Percentiles rank a stretch among this genome's conserved stretches.
These are phyloP conservation scores for Clivina fossor DNA, from an alignment of 2,888 invertebrate species.

Conservation along the genomic window DNA sequence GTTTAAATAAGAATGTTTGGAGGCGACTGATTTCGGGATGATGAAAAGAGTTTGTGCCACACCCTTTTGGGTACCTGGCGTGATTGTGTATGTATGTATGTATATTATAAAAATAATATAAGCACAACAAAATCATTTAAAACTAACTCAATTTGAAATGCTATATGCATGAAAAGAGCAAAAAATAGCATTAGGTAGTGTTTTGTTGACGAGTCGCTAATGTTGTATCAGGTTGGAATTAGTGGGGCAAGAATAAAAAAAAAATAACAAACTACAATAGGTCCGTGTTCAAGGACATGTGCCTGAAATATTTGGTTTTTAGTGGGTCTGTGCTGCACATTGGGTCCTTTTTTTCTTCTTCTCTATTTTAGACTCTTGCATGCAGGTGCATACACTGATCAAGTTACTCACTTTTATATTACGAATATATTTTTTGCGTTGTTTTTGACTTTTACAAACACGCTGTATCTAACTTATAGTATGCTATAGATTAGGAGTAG, in stretches of 20 bases:
- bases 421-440: slow-evolving; percentile 19
- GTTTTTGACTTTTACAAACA: too few species aligned
- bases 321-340: slow-evolving; percentile 15
- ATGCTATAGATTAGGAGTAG: too few species aligned
- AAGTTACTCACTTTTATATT: too few species aligned
- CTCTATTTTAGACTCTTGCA: slow-evolving; percentile 15
- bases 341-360: slow-evolving; percentile 25
- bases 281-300: slow-evolving; percentile 25
- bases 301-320: slow-evolving; percentile 30
- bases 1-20: too few species aligned
- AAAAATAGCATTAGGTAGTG: background rate
- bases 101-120: background rate
- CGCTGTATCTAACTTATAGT: too few species aligned
- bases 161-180: background rate
- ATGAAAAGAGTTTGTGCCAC: too few species aligned
- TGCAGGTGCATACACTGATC: slow-evolving; percentile 29
- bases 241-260: slow-evolving; percentile 31
- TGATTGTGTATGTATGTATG: too few species aligned
- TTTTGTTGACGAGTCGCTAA: slow-evolving; percentile 10
- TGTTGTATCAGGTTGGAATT: slow-evolving; percentile 15
- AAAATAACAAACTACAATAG: too few species aligned
- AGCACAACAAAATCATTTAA: background rate
- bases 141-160: background rate
- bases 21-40: too few species aligned
- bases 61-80: too few species aligned